Evolutionary conservation across 35 echinoderm and acorn worm genomes (phyloP).

Genomic region (Nesometra sesokonis): DNA sequence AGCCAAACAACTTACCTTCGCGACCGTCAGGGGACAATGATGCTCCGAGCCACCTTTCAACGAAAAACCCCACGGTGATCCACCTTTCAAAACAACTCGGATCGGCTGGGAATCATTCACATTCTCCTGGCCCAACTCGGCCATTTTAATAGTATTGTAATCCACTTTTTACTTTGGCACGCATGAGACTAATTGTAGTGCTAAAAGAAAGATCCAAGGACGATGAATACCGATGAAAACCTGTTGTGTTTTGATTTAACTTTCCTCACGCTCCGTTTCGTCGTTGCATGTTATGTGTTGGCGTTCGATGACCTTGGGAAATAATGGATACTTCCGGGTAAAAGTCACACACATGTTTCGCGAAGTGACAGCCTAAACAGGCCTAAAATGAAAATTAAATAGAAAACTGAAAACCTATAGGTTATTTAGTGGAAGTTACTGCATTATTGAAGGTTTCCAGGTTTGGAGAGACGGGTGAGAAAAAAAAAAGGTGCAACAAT

Average conservation of each 20-base stretch:
- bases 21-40: conserved; percentile 71
- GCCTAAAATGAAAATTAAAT: no score
- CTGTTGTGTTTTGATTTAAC: neutral
- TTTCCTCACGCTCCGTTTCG: neutral
- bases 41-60: conserved; percentile 88
- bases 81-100: conserved; percentile 31
- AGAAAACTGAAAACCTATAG: no score
- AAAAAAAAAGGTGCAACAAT: no score
- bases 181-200: neutral
- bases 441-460: no score
- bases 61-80: conserved; percentile 86
- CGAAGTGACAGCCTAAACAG: no score
- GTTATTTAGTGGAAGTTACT: no score
- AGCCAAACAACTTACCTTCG: conserved; percentile 77
- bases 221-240: neutral
- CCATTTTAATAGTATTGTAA: neutral
- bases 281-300: neutral
- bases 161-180: neutral
- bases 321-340: no score
- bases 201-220: neutral
- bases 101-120: neutral
- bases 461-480: no score
- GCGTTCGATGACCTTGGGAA: neutral
- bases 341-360: no score
- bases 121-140: neutral